Evolutionary conservation across 2,888 invertebrate species (phyloP), one percentile per base, ranked within the genome.

Genomic region (Eumerus sabulonum): DNA sequence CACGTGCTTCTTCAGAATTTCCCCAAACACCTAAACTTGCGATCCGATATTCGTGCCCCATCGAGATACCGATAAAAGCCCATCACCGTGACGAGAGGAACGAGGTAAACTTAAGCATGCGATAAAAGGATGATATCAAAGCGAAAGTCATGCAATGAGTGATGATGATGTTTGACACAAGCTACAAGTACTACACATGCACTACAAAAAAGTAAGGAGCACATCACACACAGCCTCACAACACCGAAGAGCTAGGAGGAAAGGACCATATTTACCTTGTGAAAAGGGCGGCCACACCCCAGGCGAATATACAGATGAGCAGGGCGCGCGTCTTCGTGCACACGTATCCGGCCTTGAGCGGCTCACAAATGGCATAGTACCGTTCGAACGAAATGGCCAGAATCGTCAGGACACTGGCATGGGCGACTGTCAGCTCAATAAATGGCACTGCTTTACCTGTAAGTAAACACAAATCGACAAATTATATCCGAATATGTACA

Each of bases 311-410:
- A 86, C 96, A 96, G 84, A 96, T 95, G 77, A 94, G 90, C 16
- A 95, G 92, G 0, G 96, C 96, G 63, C 96, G 90, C 9, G 95
- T 92, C 89, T 95, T 96, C 36, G 96, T 96, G 88, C 96, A 96
- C 59, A 96, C 95, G 89, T 96, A 96, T 73, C 96, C 95, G 3
- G 96, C 97, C 84, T 95, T 93, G 62, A 98, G 90, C 0, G 97
- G 97, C 87, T 96, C 95, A 88, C 97, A 97, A 87, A 98, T 97
- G 82, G 97, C 97, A 89, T 94, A 94, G 90, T 94, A 95, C 67
- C 95, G 92, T 89, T 98, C 97, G 88, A 97, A 96, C 86, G 96
- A 96, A 88, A 98, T 98, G 71, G 97, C 97, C 85, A 98, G 90
- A 85, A 98, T 97, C 40, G 97, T 98, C 62, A 98, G 91, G 1